These are phyloP conservation scores for Tetragonula carbonaria DNA, from an alignment of 2,888 invertebrate genomes.

Conservation along the genomic window DNA sequence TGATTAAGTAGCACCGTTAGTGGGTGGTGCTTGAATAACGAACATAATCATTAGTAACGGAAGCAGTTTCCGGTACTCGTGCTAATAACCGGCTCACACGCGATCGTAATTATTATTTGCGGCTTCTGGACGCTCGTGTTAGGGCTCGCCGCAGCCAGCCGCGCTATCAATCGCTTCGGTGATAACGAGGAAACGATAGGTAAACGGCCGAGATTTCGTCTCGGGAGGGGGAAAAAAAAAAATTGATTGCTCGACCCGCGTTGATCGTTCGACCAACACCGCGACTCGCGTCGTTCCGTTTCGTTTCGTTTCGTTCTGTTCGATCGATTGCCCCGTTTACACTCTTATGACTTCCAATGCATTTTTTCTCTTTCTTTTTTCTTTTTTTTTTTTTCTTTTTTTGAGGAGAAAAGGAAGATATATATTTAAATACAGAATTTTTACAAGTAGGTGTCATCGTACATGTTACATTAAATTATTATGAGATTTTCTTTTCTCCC, in stretches of 20 bases:
- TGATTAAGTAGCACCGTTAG: constrained; percentile 74
- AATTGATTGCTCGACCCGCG: neutral
- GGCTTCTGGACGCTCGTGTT: constrained; percentile 56
- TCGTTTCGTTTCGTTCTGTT: neutral
- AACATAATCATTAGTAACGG: constrained; percentile 76
- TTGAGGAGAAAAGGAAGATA: neutral
- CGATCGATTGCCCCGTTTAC: neutral
- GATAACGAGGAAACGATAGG: constrained; percentile 46
- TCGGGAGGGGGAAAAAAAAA: neutral
- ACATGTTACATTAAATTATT: too few species aligned
- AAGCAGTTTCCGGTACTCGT: constrained; percentile 70
- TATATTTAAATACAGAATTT: too few species aligned
- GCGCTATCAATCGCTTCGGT: constrained; percentile 44
- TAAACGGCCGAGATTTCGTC: neutral
- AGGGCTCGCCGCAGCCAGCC: constrained; percentile 35
- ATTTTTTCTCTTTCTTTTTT: neutral
- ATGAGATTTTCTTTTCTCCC: too few species aligned
- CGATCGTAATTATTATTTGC: constrained; percentile 77
- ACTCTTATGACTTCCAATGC: neutral
- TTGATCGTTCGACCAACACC: neutral
- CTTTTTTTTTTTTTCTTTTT: neutral
- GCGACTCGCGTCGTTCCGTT: too few species aligned
- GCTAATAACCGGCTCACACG: constrained; percentile 74
- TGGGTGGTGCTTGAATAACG: constrained; percentile 70
- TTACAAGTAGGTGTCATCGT: too few species aligned